phyloP scores from a whole-genome alignment of 2,797 vertebrate species.

The Cirrhinus mrigala region DNA sequence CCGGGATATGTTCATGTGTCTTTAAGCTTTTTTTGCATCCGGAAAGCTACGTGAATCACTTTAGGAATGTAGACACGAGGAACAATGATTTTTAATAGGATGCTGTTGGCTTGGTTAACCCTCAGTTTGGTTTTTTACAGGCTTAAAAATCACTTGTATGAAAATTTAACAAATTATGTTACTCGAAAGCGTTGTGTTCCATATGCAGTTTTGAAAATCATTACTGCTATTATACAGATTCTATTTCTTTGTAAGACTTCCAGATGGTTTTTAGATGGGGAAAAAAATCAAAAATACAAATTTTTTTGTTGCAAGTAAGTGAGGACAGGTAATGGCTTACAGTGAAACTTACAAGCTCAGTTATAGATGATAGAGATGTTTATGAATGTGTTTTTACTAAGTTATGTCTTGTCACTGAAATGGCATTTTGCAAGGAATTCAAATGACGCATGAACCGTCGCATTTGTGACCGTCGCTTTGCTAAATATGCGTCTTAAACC shows the following conservation, averaged over 20 bases:
- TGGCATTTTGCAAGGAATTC: conserved; percentile 17
- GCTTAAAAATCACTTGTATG: neutral
- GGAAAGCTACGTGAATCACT: conserved; percentile 21
- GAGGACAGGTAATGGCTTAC: conserved; percentile 12
- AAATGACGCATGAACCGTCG: neutral
- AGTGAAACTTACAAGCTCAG: conserved; percentile 2
- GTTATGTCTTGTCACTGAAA: conserved; percentile 23
- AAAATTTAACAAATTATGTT: conserved; percentile 3
- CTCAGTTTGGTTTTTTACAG: conserved; percentile 4
- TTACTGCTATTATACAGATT: neutral
- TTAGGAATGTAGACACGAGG: conserved; percentile 33
- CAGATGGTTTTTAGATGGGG: conserved; percentile 2
- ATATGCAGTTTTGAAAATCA: neutral
- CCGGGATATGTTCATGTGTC: conserved; percentile 15
- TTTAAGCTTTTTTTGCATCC: conserved; percentile 14
- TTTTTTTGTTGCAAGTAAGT: neutral
- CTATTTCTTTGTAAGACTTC: neutral
- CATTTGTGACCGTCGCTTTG: conserved; percentile 26
- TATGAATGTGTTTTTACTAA: conserved; percentile 40
- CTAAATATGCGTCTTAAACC: neutral
- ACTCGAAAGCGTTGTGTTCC: conserved; percentile 8
- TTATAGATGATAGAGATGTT: conserved; percentile 20
- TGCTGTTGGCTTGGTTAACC: conserved; percentile 39
- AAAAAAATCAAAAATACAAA: neutral
- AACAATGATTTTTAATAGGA: conserved; percentile 20